phyloP scores from a whole-genome alignment of 2,797 vertebrate genomes.

The Ibycter americanus region DNA sequence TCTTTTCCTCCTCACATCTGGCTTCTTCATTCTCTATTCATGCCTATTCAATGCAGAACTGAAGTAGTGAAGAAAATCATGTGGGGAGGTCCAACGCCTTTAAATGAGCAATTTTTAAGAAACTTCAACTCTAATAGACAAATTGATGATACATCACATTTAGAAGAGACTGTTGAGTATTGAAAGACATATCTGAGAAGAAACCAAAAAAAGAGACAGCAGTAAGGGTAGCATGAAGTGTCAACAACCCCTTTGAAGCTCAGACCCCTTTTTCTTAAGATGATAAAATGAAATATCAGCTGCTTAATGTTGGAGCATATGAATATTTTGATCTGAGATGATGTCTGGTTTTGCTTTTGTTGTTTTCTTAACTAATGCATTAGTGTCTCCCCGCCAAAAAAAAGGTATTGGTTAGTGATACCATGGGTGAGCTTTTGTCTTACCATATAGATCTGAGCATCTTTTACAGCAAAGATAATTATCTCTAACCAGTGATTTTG shows the following conservation, averaged over 20 bases:
- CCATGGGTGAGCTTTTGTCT: conserved; percentile 48
- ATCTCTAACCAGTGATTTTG: conserved; percentile 56
- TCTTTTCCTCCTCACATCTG: neutral
- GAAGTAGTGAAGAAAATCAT: conserved; percentile 5
- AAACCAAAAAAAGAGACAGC: conserved; percentile 5
- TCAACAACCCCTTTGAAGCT: conserved; percentile 29
- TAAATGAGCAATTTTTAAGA: conserved; percentile 45
- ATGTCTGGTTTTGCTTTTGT: neutral
- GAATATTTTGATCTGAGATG: conserved; percentile 27
- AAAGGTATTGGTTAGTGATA: conserved; percentile 42
- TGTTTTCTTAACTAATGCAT: neutral
- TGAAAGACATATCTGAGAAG: conserved; percentile 4
- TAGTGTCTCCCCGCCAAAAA: neutral
- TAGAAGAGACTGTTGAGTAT: neutral
- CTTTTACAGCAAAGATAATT: conserved; percentile 63
- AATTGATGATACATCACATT: neutral
- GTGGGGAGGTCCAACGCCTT: neutral
- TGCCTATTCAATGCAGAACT: neutral
- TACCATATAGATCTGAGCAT: conserved; percentile 28
- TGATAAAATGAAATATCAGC: conserved; percentile 13
- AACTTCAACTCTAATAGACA: neutral
- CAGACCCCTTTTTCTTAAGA: conserved; percentile 14
- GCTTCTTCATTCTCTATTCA: neutral
- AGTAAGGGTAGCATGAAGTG: neutral
- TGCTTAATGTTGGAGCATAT: neutral